Evolutionary conservation across 2,797 vertebrate genomes (phyloP).

Genomic region (Phoeniculus purpureus): DNA sequence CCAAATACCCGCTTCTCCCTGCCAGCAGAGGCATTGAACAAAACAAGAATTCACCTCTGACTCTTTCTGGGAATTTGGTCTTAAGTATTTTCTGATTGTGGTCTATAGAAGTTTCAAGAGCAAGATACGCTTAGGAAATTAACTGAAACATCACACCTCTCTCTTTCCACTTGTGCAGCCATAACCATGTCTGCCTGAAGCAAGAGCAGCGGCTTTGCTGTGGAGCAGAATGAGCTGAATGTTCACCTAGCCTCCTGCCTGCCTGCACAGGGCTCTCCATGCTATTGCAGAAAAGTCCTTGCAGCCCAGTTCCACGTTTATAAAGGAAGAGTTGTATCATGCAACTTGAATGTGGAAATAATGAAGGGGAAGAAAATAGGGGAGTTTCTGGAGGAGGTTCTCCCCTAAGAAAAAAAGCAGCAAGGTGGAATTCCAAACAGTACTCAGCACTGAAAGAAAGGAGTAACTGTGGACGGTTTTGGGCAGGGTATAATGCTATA

Average conservation of each 20-base stretch:
- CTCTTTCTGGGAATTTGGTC: background rate
- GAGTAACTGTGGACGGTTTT: background rate
- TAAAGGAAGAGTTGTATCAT: background rate
- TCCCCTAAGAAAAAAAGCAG: background rate
- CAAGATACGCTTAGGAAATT: background rate
- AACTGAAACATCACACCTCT: background rate
- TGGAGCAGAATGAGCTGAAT: background rate
- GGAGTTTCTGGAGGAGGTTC: fast-evolving
- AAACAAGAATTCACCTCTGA: background rate
- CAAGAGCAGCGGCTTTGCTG: background rate
- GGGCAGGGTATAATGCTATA: background rate
- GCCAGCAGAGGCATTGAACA: background rate
- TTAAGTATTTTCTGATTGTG: background rate
- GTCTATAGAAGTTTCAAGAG: background rate
- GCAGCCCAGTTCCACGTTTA: background rate
- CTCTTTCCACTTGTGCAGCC: background rate
- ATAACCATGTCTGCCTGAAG: background rate
- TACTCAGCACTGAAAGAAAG: background rate
- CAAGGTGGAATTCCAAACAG: background rate
- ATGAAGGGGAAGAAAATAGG: background rate
- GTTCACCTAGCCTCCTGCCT: background rate
- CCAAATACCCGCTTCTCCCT: background rate
- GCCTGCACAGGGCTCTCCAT: background rate
- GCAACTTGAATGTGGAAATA: background rate
- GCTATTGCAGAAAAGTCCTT: background rate